Conservation (phyloP, 37 sponge, comb jelly and placozoan species). For the Ianthella basta region DNA sequence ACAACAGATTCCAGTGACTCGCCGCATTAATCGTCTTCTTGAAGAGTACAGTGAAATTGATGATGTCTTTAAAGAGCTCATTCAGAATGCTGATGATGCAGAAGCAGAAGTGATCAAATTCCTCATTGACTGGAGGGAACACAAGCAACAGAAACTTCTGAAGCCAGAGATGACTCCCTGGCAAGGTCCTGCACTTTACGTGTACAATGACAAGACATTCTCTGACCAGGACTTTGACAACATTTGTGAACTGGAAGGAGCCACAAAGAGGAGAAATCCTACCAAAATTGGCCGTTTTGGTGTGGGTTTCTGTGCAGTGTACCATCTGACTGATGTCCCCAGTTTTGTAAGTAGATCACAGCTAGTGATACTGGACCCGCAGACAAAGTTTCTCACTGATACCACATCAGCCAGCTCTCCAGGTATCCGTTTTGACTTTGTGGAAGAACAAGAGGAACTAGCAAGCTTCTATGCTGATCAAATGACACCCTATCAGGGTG, state of each 20-base stretch:
- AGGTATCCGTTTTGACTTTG: conserved; percentile 65
- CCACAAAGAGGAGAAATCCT: conserved; percentile 68
- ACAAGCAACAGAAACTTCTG: conserved; percentile 43
- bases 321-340: conserved; percentile 83
- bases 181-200: conserved; percentile 87
- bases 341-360: conserved; percentile 77
- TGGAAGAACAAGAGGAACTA: conserved; percentile 1
- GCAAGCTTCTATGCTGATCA: conserved; percentile 56
- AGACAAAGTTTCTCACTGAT: conserved; percentile 59
- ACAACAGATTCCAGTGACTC: conserved; percentile 49
- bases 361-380: conserved; percentile 84
- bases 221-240: conserved; percentile 75
- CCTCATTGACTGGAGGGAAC: conserved; percentile 71
- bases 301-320: conserved; percentile 81
- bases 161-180: conserved; percentile 58
- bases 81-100: conserved; percentile 95
- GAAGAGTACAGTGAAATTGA: conserved; percentile 62
- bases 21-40: conserved; percentile 61
- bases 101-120: conserved; percentile 73
- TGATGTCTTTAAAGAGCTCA: conserved; percentile 84
- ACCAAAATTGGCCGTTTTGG: conserved; percentile 86
- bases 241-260: conserved; percentile 73
- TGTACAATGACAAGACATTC: conserved; percentile 74
- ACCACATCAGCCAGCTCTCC: conserved; percentile 41
- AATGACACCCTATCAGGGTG: conserved; percentile 63